Conservation (phyloP, 2,113 vertebrate species). For the Myanophis thanlyinensis region DNA sequence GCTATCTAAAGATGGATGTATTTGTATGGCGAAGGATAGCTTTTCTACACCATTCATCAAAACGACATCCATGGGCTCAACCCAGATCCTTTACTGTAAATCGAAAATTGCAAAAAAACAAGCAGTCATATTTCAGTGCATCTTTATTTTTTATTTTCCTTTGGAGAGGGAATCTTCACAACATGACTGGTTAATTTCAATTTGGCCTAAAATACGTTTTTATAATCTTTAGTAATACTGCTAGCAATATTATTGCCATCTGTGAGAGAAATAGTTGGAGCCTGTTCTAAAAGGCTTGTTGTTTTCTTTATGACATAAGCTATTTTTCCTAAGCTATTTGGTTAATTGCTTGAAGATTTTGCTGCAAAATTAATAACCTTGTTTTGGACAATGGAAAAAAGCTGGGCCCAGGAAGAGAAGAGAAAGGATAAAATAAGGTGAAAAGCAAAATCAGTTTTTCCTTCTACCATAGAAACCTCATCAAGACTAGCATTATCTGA, state of each 20-base stretch:
- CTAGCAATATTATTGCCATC: conserved; percentile 84
- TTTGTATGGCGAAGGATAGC: conserved; percentile 60
- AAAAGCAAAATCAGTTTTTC: conserved; percentile 86
- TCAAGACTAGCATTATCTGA: conserved; percentile 93
- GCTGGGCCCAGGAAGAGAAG: conserved; percentile 79
- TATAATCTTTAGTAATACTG: conserved; percentile 70
- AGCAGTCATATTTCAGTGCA: conserved; percentile 19
- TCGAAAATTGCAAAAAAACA: conserved; percentile 44
- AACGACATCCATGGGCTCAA: conserved; percentile 45
- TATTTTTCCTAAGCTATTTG: conserved; percentile 85
- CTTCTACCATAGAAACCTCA: conserved; percentile 88
- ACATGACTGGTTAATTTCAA: conserved; percentile 67
- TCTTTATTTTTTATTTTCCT: conserved; percentile 32
- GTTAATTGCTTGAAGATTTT: conserved; percentile 99
- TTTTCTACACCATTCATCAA: conserved; percentile 58
- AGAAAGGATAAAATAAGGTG: conserved; percentile 88
- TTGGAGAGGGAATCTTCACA: conserved; percentile 40
- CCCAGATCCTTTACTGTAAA: conserved; percentile 56
- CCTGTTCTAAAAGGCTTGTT: conserved; percentile 83
- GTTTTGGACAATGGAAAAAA: conserved; percentile 78
- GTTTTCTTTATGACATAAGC: conserved; percentile 90
- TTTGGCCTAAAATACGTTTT: conserved; percentile 60
- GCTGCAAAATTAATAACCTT: conserved; percentile 92
- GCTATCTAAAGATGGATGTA: conserved; percentile 66
- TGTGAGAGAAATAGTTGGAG: conserved; percentile 93